Conservation (phyloP, 2,888 invertebrate genomes). For the Muschampia plurimacula region DNA sequence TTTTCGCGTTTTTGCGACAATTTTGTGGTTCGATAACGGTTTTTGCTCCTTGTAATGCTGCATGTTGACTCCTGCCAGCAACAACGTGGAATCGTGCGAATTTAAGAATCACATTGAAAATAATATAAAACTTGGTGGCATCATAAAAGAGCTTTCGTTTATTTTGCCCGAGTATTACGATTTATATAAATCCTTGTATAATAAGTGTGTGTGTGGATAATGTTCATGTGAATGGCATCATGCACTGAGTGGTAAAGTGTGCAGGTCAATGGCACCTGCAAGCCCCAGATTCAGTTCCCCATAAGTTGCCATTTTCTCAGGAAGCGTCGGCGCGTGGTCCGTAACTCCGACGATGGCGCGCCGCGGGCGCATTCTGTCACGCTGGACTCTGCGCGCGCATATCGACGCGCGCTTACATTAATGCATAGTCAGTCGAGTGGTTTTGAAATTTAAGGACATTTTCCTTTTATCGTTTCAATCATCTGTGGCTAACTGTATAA, state of each 20-base stretch:
- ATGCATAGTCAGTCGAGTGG: conserved; percentile 69
- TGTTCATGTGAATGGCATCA: conserved; percentile 69
- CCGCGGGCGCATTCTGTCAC: conserved; percentile 79
- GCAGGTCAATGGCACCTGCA: conserved; percentile 78
- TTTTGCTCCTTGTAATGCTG: conserved; percentile 53
- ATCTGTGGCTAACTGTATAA: background rate
- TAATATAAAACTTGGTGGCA: background rate
- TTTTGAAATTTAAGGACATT: conserved; percentile 46
- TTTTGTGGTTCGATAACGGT: conserved; percentile 78
- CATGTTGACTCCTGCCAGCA: conserved; percentile 21
- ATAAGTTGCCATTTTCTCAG: conserved; percentile 84
- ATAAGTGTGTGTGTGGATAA: conserved; percentile 34
- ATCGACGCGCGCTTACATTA: conserved; percentile 77
- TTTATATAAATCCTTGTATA: background rate
- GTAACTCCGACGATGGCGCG: conserved; percentile 53
- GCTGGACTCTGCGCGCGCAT: conserved; percentile 76
- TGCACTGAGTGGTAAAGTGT: conserved; percentile 69
- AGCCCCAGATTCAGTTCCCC: conserved; percentile 82
- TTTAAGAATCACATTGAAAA: conserved; percentile 9
- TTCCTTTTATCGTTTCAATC: conserved; percentile 5
- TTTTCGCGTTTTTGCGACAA: conserved; percentile 65
- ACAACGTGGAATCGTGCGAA: conserved; percentile 4
- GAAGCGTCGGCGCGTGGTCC: conserved; percentile 64
- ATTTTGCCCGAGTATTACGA: background rate
- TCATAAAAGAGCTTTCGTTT: background rate